Evolutionary conservation across 2,113 vertebrate species (phyloP).

Genomic region (Crypturellus undulatus): DNA sequence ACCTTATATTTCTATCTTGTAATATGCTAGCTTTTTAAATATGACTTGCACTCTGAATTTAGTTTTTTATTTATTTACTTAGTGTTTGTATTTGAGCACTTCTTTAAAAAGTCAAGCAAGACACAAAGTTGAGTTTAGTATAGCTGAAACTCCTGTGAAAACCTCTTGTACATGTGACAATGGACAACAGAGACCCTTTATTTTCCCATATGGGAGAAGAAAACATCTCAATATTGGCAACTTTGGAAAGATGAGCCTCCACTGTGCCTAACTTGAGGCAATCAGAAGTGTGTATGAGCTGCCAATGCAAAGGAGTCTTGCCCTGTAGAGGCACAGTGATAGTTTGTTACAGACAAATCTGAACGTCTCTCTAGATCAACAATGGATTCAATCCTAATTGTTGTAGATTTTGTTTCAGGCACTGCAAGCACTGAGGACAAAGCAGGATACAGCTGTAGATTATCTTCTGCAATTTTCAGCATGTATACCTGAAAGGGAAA

Average conservation of each 20-base stretch:
- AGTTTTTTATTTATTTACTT: not conserved
- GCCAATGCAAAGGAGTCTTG: not conserved
- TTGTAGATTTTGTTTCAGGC: not conserved
- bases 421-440: not conserved
- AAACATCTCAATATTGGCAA: not conserved
- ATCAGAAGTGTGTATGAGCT: not conserved
- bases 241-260: not conserved
- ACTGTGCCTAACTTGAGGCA: not conserved
- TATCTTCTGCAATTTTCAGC: not conserved
- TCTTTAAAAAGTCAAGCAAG: not conserved
- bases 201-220: not conserved
- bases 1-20: not conserved
- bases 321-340: not conserved
- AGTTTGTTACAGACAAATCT: not conserved
- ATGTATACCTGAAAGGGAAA: not conserved
- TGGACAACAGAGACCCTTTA: not conserved
- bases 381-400: not conserved
- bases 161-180: constrained; percentile 14
- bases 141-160: not conserved
- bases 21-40: not conserved
- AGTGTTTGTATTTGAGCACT: not conserved
- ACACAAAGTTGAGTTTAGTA: not conserved
- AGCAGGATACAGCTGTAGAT: not conserved
- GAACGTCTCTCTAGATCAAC: not conserved
- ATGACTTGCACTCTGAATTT: not conserved